Evolutionary conservation across 2,888 invertebrate genomes (phyloP), one percentile per base, ranked within the genome.

Genomic region (Drosophila robusta): DNA sequence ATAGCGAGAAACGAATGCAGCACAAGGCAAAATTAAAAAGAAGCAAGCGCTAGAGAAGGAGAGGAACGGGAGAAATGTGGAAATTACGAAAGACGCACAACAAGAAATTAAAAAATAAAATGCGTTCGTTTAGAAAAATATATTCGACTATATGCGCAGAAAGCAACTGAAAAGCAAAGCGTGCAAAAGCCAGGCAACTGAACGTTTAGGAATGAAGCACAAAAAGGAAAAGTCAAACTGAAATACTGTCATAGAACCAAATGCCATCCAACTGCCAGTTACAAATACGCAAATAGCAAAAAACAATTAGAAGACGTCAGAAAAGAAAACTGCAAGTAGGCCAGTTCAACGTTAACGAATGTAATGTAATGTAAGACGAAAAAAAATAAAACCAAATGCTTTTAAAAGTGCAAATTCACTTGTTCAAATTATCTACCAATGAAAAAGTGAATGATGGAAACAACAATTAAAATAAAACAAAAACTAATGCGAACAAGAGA

Each of bases 11-110:
- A 47, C 58, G 67, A 63, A 66, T 47, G 16, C 0, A 0, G 34
- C 32, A 14, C 18, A 39, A 50, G 47, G 29, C 1, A 11, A 34
- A 42, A 16, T 36, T 1, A 3, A 34, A 22, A n/a, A n/a, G 16
- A 9, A 26, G 8, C 26, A 7, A 9, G 14, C 2, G 8, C 32
- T 8, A 29, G 46, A 9, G 8, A 11, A 46, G 11, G 18, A 11
- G 8, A 7, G 0, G 9, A 18, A 18, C 18, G 18, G 1, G 18
- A 18, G 18, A 18, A 18, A 18, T 1, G 2, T 18, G 18, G 2
- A 18, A 18, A 18, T 70, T 45, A 50, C 58, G 67, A 63, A 66
- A 44, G 16, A 16, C 11, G 16, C 4, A 4, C 4, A 16, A 29
- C 4, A 7, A 29, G 26, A 29, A 29, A 29, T 8, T 8, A 29